Evolutionary conservation across 2,797 vertebrate species (phyloP), one percentile per base, ranked within the genome.

Genomic region (Spondyliosoma cantharus): DNA sequence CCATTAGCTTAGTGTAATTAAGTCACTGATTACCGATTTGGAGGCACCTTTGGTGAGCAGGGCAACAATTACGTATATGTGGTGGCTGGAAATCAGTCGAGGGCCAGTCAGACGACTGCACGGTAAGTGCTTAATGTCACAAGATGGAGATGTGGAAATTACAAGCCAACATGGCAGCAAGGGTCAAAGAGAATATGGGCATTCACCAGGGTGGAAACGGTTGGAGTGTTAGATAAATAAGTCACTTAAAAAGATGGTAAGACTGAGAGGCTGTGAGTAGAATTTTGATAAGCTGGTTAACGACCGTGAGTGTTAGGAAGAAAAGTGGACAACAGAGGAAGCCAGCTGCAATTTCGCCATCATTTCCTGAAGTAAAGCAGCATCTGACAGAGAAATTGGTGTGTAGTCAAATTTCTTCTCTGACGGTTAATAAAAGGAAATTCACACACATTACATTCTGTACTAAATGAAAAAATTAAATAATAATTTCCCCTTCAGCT

Each of bases 1-100:
- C 84, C 78, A 89, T 93, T 90, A 89, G 81, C 82, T 57, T 58
- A 27, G 82, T 74, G 74, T 73, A 89, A 91, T 91, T 87, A 91
- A 84, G 73, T 42, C 58, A 58, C 74, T 90, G 89, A 91, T 90
- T 84, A 84, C 78, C 73, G 63, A 80, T 88, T 80, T 76, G 59
- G 71, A 80, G 58, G 72, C 67, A 85, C 59, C 83, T 77, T 86
- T 84, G 57, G 70, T 74, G 71, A 88, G 82, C 56, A 62, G 85
- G 85, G 66, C 49, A 87, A 85, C 80, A 69, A 81, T 87, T 80
- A 82, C 78, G 76, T 86, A 79, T 74, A 89, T 89, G 86, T 74
- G 72, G 20, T 56, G 68, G 75, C 68, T 71, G 48, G 57, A 82
- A 88, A 88, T 48, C 50, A 81, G 81, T 48, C 80, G 73, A 78